Conservation (phyloP, 2,113 vertebrate species). For the Agapornis roseicollis region DNA sequence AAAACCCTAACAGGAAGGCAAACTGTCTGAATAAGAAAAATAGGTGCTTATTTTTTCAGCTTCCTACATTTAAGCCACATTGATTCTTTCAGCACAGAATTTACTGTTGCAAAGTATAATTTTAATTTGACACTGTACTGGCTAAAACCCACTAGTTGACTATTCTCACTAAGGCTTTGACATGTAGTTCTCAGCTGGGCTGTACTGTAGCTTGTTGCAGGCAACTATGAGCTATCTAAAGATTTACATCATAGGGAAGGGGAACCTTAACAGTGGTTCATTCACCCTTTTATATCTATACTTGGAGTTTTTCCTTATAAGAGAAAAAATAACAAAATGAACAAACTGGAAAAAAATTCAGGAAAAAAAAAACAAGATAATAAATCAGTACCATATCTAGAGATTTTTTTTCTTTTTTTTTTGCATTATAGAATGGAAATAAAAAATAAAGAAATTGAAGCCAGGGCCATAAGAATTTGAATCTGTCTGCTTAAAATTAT, state of each 20-base stretch:
- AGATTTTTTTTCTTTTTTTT: neutral
- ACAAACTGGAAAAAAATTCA: neutral
- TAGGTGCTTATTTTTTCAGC: conserved; percentile 27
- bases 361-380: neutral
- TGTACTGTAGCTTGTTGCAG: neutral
- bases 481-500: neutral
- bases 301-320: neutral
- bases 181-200: conserved; percentile 26
- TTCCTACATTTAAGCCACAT: conserved; percentile 39
- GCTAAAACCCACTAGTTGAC: conserved; percentile 42
- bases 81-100: conserved; percentile 55
- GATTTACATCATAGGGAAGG: neutral
- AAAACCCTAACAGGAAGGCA: conserved; percentile 56
- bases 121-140: conserved; percentile 64
- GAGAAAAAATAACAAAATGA: neutral
- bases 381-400: neutral
- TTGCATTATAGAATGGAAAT: neutral
- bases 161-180: conserved; percentile 47
- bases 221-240: neutral
- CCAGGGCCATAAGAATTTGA: neutral
- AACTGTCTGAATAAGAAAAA: conserved; percentile 42
- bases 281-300: neutral
- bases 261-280: neutral
- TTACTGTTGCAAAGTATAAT: conserved; percentile 55
- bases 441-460: neutral